These are phyloP conservation scores for Bufotes viridis DNA, from an alignment of 2,797 vertebrate species.

Conservation along the genomic window DNA sequence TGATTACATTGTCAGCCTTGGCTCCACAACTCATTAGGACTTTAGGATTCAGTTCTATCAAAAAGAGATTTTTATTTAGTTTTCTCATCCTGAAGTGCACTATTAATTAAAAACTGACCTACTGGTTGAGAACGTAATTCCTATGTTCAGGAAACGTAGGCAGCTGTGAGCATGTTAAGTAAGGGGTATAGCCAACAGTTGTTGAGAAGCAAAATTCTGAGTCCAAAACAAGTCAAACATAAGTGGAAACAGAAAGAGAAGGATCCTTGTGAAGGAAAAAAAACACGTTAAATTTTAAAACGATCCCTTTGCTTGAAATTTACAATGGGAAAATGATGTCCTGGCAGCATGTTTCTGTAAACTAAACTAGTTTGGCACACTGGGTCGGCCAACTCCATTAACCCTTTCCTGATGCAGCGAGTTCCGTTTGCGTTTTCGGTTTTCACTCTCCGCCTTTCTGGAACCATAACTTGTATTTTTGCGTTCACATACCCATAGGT, in stretches of 20 bases:
- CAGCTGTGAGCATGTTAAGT: background rate
- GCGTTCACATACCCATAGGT: too few relatives aligned
- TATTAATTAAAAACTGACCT: background rate
- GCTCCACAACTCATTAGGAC: background rate
- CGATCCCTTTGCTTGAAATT: conserved; percentile 9
- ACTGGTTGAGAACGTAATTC: background rate
- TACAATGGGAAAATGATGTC: conserved; percentile 26
- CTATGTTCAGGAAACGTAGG: background rate
- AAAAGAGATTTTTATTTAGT: background rate
- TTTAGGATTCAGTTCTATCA: background rate
- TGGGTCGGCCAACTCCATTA: background rate
- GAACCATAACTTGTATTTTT: too few relatives aligned
- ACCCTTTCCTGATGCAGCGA: too few relatives aligned
- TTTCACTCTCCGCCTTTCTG: too few relatives aligned
- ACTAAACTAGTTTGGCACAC: conserved; percentile 27
- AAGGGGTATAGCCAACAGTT: background rate
- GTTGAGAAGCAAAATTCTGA: background rate
- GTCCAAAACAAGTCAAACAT: conserved; percentile 3
- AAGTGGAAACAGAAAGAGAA: conserved; percentile 24
- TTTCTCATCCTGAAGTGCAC: background rate
- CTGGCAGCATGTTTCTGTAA: background rate
- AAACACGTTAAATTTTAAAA: conserved; percentile 20
- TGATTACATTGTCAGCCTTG: background rate
- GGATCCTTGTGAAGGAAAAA: background rate
- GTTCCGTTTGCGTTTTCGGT: too few relatives aligned